phyloP scores from a whole-genome alignment of 2,888 invertebrate genomes.

The Drosophila ustulata region DNA sequence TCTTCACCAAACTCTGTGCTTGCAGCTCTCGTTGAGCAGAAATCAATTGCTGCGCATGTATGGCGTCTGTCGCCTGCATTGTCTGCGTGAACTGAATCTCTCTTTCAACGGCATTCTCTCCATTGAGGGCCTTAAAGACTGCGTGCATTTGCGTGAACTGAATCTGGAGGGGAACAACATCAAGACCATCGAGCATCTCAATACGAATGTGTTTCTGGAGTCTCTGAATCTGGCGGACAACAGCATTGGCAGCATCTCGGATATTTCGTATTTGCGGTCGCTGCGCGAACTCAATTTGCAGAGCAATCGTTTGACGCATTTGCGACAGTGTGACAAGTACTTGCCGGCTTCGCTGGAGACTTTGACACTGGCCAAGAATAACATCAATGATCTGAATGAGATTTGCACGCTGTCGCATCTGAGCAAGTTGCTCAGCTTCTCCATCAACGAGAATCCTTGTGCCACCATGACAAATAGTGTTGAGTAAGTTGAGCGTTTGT shows the following conservation, averaged over 20 bases:
- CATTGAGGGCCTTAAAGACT: slow-evolving; percentile 95
- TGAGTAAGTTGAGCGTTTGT: slow-evolving; percentile 86
- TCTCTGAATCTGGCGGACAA: slow-evolving; percentile 95
- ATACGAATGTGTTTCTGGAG: slow-evolving; percentile 92
- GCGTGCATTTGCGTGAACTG: slow-evolving; percentile 91
- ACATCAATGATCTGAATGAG: slow-evolving; percentile 93
- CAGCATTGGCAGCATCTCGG: slow-evolving; percentile 93
- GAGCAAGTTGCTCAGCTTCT: slow-evolving; percentile 91
- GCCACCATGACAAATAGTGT: slow-evolving; percentile 88
- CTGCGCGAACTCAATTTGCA: slow-evolving; percentile 94
- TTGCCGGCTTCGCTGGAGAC: slow-evolving; percentile 91
- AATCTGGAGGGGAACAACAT: slow-evolving; percentile 96
- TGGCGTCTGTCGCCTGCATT: slow-evolving; percentile 92
- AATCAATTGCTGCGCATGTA: slow-evolving; percentile 95
- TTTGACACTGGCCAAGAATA: slow-evolving; percentile 93
- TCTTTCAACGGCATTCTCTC: slow-evolving; percentile 95
- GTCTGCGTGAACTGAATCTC: slow-evolving; percentile 92
- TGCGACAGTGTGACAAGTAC: slow-evolving; percentile 93
- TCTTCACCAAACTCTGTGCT: background rate
- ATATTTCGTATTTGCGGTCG: slow-evolving; percentile 92
- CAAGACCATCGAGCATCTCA: slow-evolving; percentile 96
- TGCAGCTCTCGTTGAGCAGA: slow-evolving; percentile 92
- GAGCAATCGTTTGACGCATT: slow-evolving; percentile 93
- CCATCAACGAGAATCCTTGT: slow-evolving; percentile 95
- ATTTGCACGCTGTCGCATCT: slow-evolving; percentile 92